These are phyloP conservation scores for Corythornis cristatus DNA, from an alignment of 2,113 vertebrate species.

Conservation along the genomic window DNA sequence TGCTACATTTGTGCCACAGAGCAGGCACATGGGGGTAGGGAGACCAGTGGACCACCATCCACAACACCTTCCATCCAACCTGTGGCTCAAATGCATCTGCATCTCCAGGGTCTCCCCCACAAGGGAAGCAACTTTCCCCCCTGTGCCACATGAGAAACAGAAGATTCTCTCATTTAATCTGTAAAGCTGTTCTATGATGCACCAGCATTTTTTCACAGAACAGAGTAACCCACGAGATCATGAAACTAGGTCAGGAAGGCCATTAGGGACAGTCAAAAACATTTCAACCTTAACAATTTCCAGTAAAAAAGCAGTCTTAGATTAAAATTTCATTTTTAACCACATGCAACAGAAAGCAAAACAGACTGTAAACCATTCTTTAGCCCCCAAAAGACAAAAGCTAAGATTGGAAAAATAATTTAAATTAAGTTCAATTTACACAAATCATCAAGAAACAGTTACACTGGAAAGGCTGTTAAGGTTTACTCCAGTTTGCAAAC, in stretches of 20 bases:
- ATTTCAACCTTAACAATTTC: background rate
- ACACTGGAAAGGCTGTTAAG: background rate
- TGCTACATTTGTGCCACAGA: accelerated
- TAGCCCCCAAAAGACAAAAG: background rate
- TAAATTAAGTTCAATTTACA: background rate
- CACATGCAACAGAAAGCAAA: background rate
- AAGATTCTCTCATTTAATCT: background rate
- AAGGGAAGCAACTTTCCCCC: background rate
- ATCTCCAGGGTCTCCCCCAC: background rate
- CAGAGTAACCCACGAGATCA: background rate
- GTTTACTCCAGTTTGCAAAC: background rate
- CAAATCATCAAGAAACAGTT: background rate
- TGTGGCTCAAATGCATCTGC: background rate
- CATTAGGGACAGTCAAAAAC: background rate
- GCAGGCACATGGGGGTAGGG: accelerated
- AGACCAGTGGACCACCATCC: background rate
- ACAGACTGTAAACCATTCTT: background rate
- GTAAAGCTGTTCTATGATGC: background rate
- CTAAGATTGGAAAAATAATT: background rate
- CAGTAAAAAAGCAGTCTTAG: background rate
- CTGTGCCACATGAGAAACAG: background rate
- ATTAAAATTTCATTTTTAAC: background rate
- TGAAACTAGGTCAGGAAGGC: background rate
- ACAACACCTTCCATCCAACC: background rate
- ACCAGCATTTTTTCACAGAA: background rate